Percentiles rank a stretch among this genome's conserved stretches.
phyloP scores from a whole-genome alignment of 2,113 vertebrate genomes.

The Lota lota region DNA sequence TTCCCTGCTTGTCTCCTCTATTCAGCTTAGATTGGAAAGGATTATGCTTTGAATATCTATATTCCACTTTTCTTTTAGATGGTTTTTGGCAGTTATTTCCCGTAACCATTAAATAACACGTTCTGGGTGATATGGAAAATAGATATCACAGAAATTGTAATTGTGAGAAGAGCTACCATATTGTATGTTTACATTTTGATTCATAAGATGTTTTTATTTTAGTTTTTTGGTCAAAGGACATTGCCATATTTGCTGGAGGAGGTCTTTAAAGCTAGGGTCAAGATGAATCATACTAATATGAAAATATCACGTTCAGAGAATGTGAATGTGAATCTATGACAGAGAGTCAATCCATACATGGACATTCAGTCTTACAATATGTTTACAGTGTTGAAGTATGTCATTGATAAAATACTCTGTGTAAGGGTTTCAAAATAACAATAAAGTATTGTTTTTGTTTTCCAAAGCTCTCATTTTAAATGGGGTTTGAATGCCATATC shows the following conservation, averaged over 20 bases:
- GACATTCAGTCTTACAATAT: conserved; percentile 98
- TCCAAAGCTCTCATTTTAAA: conserved; percentile 86
- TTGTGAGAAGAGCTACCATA: conserved; percentile 22
- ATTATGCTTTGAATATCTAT: too few relatives aligned
- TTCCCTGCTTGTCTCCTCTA: conserved; percentile 40
- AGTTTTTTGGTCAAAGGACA: conserved; percentile 2
- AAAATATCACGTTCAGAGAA: conserved; percentile 20
- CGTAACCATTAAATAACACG: too few relatives aligned
- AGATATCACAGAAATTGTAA: conserved; percentile 78
- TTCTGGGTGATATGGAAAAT: neutral
- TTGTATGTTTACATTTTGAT: conserved; percentile 31
- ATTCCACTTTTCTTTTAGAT: too few relatives aligned
- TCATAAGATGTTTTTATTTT: neutral
- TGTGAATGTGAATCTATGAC: conserved; percentile 2
- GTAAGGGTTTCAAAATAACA: conserved; percentile 94
- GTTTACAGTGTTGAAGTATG: conserved; percentile 99
- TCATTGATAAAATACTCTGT: conserved; percentile 95
- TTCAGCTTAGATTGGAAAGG: conserved; percentile 28
- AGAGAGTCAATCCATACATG: conserved; percentile 62
- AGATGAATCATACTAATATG: conserved; percentile 35
- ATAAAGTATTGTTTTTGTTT: conserved; percentile 83
- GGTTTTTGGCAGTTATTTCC: too few relatives aligned
- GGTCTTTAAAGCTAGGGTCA: conserved; percentile 19
- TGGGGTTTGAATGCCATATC: conserved; percentile 84
- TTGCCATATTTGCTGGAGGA: conserved; percentile 21